Percentiles rank a stretch among this genome's conserved stretches.
phyloP scores from a whole-genome alignment of 2,888 invertebrate species.

The Coenonympha arcania region DNA sequence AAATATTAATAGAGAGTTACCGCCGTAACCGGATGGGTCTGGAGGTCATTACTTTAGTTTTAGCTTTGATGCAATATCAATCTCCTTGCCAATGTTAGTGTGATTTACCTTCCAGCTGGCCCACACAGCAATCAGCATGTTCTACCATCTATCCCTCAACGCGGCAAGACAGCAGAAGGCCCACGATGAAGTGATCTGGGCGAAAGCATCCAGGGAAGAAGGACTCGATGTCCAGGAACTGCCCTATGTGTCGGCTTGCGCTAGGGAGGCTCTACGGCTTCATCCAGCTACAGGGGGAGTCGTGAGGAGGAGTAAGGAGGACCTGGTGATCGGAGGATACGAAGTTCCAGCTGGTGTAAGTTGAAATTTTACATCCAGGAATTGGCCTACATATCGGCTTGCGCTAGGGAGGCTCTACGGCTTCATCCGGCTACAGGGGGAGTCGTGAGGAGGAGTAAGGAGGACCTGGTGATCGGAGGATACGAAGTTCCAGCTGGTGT shows the following conservation, averaged over 20 bases:
- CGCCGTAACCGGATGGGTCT: too few relatives aligned
- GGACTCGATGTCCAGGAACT: conserved; percentile 41
- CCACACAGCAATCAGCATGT: conserved; percentile 58
- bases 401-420: conserved; percentile 53
- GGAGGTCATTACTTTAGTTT: too few relatives aligned
- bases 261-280: conserved; percentile 53
- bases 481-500: conserved; percentile 62
- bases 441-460: conserved; percentile 51
- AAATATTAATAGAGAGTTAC: too few relatives aligned
- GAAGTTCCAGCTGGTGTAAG: conserved; percentile 62
- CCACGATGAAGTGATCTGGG: conserved; percentile 59
- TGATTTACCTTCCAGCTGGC: conserved; percentile 43
- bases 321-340: conserved; percentile 53
- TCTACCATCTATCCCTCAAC: conserved; percentile 61
- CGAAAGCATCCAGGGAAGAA: conserved; percentile 44
- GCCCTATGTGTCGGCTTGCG: conserved; percentile 52
- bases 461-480: conserved; percentile 51
- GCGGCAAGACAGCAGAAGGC: conserved; percentile 62
- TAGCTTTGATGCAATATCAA: too few relatives aligned
- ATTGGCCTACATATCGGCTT: conserved; percentile 36
- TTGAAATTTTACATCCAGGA: neutral
- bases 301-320: conserved; percentile 48
- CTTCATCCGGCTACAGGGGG: conserved; percentile 63
- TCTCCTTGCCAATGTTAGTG: neutral
- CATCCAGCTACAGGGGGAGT: conserved; percentile 64